These are phyloP conservation scores for Nomada goodeniana DNA, from an alignment of 2,888 invertebrate species.

Conservation along the genomic window DNA sequence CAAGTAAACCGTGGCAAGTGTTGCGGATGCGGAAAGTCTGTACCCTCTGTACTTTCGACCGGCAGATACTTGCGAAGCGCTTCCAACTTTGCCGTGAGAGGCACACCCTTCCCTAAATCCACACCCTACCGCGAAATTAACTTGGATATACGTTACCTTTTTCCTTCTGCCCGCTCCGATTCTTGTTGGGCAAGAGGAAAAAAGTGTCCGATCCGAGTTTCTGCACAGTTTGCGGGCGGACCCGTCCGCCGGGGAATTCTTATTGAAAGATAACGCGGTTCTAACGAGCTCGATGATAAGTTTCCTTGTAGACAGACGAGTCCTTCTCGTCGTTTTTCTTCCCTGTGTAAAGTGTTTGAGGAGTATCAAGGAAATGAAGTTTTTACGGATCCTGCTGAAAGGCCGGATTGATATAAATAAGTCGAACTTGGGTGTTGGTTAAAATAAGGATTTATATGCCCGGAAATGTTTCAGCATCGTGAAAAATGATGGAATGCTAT, in stretches of 20 bases:
- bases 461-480: too few relatives aligned
- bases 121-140: slow-evolving; percentile 41
- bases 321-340: neutral
- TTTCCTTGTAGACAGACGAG: slow-evolving; percentile 4
- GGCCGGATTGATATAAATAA: neutral
- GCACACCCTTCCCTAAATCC: neutral
- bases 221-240: neutral
- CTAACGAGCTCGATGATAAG: slow-evolving; percentile 23
- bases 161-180: neutral
- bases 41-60: slow-evolving; percentile 41
- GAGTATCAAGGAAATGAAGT: neutral
- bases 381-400: slow-evolving; percentile 1
- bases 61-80: slow-evolving; percentile 35
- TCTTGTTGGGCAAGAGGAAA: neutral
- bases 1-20: slow-evolving; percentile 47
- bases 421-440: neutral
- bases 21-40: slow-evolving; percentile 21
- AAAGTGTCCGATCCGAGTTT: neutral
- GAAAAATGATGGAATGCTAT: too few relatives aligned
- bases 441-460: neutral
- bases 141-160: slow-evolving; percentile 1
- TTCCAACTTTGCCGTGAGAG: slow-evolving; percentile 30
- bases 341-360: neutral
- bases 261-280: slow-evolving; percentile 34
- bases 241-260: slow-evolving; percentile 26